Base-by-base conservation (phyloP, 2,113 vertebrate genomes). In the Asarcornis scutulata region DNA sequence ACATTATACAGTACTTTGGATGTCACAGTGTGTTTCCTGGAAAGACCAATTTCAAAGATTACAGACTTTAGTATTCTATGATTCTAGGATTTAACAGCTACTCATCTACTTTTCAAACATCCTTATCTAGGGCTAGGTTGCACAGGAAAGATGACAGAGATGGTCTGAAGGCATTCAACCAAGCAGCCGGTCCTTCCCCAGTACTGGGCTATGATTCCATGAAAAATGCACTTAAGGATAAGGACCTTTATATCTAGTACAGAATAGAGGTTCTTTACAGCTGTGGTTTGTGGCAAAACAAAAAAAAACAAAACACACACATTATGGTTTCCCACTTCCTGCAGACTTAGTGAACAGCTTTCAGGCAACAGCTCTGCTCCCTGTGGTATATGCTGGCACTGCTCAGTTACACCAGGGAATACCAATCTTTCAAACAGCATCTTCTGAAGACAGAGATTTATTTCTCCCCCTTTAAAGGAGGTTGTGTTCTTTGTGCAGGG, bases 251-350 rank as follows among this genome's bases (percentile, higher is more conserved):
- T 52, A 80, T 52, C 55, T 86, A 73, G 50, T 44, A 80, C 46
- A 90, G 40, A 93, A 80, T 23, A 85, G 53, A 38, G 12, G 20
- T 66, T 86, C 82, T 91, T 93, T 91, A 77, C 42, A 91, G 75
- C 68, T 88, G 56, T 83, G 72, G 82, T 83, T 91, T 95, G 50
- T 60, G 23, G 87, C 40, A 89, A 83, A 66, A 64, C 29, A 62
- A 38, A 44, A 66, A 36, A 36, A 42, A 29, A 62, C n/a, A 44
- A 2, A 2, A 8, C 4, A 48, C 46, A 1, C 11, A 9, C 29
- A 18, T 42, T 71, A 62, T 3, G 58, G 46, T 72, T 89, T 91
- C 40, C 89, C 89, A 96, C 58, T 89, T 94, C 67, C 79, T 95
- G 63, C 63, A 93, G n/a, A 69, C 8, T 62, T 67, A 9, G 25